phyloP scores from a whole-genome alignment of 2,888 invertebrate species.

The Zygaena filipendulae region DNA sequence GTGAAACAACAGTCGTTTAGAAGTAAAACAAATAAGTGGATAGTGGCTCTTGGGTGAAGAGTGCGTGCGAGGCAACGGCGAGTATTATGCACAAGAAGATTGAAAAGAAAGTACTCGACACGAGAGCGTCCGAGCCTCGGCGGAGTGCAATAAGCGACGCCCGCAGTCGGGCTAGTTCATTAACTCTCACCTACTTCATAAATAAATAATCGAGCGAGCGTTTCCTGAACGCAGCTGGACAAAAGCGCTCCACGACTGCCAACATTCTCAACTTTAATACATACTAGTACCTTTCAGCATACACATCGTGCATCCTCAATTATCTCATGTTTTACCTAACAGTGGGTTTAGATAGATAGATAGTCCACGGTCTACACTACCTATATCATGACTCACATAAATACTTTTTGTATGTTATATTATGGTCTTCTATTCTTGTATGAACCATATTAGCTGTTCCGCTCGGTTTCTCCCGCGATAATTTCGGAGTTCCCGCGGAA shows the following conservation, averaged over 20 bases:
- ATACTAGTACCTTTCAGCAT: conserved; percentile 24
- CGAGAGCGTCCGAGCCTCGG: conserved; percentile 54
- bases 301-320: too few relatives aligned
- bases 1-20: conserved; percentile 44
- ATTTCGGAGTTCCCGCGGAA: too few relatives aligned
- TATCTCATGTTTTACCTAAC: too few relatives aligned
- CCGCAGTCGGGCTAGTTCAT: conserved; percentile 47
- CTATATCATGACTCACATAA: too few relatives aligned
- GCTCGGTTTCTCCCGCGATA: too few relatives aligned
- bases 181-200: conserved; percentile 51
- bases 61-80: conserved; percentile 52
- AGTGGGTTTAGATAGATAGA: too few relatives aligned
- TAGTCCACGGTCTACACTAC: too few relatives aligned
- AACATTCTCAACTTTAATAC: conserved; percentile 25
- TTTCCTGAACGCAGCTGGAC: conserved; percentile 26
- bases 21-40: conserved; percentile 60
- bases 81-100: conserved; percentile 61
- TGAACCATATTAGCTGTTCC: too few relatives aligned
- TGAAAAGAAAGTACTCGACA: conserved; percentile 62
- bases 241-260: conserved; percentile 30
- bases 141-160: conserved; percentile 60
- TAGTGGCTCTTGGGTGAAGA: conserved; percentile 40
- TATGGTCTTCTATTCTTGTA: too few relatives aligned
- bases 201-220: conserved; percentile 41
- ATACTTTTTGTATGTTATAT: too few relatives aligned